Evolutionary conservation across 1,140 invertebrate genomes (phyloP), one percentile per base, ranked within the genome.

Genomic region (Bombus ignitus): DNA sequence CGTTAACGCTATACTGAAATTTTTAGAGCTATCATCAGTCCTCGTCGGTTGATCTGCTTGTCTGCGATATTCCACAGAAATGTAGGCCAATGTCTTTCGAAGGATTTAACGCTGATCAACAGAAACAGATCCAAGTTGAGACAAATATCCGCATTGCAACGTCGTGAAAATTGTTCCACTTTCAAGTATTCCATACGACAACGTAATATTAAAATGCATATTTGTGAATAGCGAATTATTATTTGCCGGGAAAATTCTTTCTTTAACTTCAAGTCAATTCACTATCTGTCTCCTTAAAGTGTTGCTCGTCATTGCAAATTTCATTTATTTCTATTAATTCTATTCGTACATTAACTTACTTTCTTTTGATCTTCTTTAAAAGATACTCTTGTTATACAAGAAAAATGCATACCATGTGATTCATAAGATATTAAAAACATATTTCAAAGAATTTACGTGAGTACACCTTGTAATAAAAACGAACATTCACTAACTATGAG

Each of bases 1-100:
- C 89, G 88, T 91, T 92, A 92, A 92, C 76, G 75, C 82, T 84
- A 47, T 88, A 74, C 80, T 89, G 83, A 89, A 86, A 84, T 84
- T 90, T 90, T 92, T 81, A 89, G 37, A 77, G 47, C 42, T 76
- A 79, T 37, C 81, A 79, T 74, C 68, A 39, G 75, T 70, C 68
- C 59, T 47, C 72, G 78, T 88, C 70, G 37, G 42, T 59, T 9
- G 81, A 59, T 73, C 44, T 2, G 8, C 57, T 42, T 12, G 32
- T 12, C 39, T 1, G 70, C 59, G 8, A 74, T 71, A 53, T 28
- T 37, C 15, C 8, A 10, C 8, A 28, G 18, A 78, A 44, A 79
- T 73, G 35, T 65, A 77, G 80, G 85, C 65, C 85, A 72, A 83
- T 71, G 80, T 83, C 71, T 76, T 72, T 22, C 85, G 35, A n/a